These are phyloP conservation scores for Ambastaia sidthimunki DNA, from an alignment of 2,797 vertebrate species.

Conservation along the genomic window DNA sequence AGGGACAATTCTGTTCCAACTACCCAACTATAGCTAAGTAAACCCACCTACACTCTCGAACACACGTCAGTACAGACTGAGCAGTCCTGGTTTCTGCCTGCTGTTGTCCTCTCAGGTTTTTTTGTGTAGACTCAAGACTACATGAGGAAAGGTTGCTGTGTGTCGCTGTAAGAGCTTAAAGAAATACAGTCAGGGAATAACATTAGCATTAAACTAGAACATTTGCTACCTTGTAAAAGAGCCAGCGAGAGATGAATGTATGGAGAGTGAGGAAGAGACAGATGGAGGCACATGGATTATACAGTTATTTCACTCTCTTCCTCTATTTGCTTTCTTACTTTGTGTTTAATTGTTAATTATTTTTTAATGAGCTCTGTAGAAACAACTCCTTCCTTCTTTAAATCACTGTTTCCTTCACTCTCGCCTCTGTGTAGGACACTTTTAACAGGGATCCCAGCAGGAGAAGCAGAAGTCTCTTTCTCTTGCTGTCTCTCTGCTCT, in stretches of 20 bases:
- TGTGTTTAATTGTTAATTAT: slow-evolving; percentile 47
- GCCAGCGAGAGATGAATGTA: slow-evolving; percentile 25
- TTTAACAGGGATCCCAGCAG: slow-evolving; percentile 24
- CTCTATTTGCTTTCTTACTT: slow-evolving; percentile 39
- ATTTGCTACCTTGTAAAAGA: slow-evolving; percentile 23
- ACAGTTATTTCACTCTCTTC: slow-evolving; percentile 39
- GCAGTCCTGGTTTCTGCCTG: not conserved
- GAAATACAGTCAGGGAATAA: not conserved
- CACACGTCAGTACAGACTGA: no score
- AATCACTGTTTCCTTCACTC: slow-evolving; percentile 31
- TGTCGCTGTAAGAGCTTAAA: not conserved
- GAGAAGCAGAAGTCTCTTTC: slow-evolving; percentile 21
- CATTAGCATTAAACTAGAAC: slow-evolving; percentile 31
- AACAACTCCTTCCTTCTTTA: slow-evolving; percentile 40
- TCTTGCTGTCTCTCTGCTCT: slow-evolving; percentile 21
- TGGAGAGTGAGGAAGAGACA: slow-evolving; percentile 19
- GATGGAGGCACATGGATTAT: slow-evolving; percentile 20
- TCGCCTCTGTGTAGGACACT: slow-evolving; percentile 27
- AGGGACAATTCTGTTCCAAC: no score
- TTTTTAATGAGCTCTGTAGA: slow-evolving; percentile 40
- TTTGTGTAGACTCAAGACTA: not conserved
- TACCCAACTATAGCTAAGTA: no score
- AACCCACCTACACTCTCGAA: no score
- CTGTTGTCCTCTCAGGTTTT: not conserved
- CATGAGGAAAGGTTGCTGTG: not conserved